A percentile compares a stretch with the other conserved stretches of the same genome.
Conservation (phyloP, 2,888 invertebrate species). For the Melieria crassipennis region DNA sequence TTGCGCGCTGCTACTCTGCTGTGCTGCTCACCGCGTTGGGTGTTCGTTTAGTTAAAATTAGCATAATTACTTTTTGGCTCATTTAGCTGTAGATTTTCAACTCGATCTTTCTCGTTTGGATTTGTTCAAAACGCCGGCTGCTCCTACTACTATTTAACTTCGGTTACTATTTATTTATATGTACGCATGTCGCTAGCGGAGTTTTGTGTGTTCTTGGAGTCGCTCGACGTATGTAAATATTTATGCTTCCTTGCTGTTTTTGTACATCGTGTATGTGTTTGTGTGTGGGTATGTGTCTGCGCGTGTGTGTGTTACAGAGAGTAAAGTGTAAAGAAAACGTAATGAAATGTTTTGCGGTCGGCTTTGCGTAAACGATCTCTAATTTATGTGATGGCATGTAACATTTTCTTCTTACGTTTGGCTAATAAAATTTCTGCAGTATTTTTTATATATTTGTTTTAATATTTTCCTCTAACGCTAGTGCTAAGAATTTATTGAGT, state of each 20-base stretch:
- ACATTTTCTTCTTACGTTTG: no score
- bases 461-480: no score
- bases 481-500: no score
- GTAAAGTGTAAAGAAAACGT: neutral
- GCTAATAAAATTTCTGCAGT: no score
- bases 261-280: neutral
- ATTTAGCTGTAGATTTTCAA: conserved; percentile 62
- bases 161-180: neutral
- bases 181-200: neutral
- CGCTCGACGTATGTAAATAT: neutral
- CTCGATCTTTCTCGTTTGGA: no score
- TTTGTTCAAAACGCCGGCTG: no score
- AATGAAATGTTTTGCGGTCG: no score
- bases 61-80: conserved; percentile 53
- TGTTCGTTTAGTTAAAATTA: conserved; percentile 5
- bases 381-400: no score
- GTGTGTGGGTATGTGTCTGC: conserved; percentile 1
- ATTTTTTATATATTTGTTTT: no score
- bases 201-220: conserved; percentile 4
- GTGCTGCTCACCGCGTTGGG: neutral
- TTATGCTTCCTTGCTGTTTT: neutral
- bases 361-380: no score
- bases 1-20: no score
- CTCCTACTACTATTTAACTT: no score
- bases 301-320: neutral